Base-by-base conservation (phyloP, 2,113 vertebrate genomes). In the Dicerorhinus sumatrensis region DNA sequence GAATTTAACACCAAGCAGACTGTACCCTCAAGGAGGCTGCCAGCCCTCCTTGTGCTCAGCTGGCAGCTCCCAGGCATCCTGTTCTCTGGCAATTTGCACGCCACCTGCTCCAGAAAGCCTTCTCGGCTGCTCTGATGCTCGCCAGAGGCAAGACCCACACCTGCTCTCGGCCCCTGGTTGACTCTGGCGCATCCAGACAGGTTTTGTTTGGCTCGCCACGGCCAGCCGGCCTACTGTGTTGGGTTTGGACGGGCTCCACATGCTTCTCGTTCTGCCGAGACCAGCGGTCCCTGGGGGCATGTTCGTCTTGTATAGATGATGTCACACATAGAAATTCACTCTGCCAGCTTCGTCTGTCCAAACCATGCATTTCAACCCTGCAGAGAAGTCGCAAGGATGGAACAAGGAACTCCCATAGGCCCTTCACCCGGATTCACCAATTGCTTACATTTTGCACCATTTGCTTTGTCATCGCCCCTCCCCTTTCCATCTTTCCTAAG, bases 131-230 rank as follows among this genome's bases (percentile, higher is more conserved):
- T 73, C n/a, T 8, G 25, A 3, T 0, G 0, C 13, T 14, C 4
- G 0, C 25, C 67, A 12, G 72, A 20, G 5, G 18, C 46, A 2
- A 21, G n/a, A 23, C 33, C 16, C 33, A 1, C 46, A 6, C 31
- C 75, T 81, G 70, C 36, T 8, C 21, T 25, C 9, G 0, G 11
- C 29, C 54, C 23, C 5, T 39, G 42, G n/a, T 1, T 8, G 36
- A 5, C 20, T 3, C 10, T 2, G 8, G 5, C 0, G 0, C 29
- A 0, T 3, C 75, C 1, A 0, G 58, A 18, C 6, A 0, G 3
- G 1, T 4, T 27, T 4, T 14, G 60, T 3, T 17, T 29, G 33
- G 46, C 62, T 54, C 56, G 0, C 17, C 9, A 0, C 0, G 3
- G 14, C 56, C 91, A 62, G 82, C 6, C 2, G 0, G 9, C 51